Percentiles rank a stretch among this genome's conserved stretches.
Conservation (phyloP, 2,797 vertebrate species). For the Peromyscus nudipes region DNA sequence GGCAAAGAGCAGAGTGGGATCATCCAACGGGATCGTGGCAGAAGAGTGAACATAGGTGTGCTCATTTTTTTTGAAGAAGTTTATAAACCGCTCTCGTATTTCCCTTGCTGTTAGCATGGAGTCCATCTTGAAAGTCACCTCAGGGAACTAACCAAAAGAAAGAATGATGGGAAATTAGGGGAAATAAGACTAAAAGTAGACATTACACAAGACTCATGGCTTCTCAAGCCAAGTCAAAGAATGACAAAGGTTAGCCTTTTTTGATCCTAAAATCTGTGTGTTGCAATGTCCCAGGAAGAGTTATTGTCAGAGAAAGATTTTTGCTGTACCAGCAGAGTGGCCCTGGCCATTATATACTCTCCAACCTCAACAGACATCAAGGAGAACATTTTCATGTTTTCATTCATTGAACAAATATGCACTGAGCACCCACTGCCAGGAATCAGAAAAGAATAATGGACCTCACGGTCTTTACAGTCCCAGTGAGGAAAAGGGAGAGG, state of each 20-base stretch:
- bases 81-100: slow-evolving; percentile 97
- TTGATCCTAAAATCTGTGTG: slow-evolving; percentile 48
- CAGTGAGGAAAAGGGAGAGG: not conserved
- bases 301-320: not conserved
- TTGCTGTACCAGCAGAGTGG: not conserved
- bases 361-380: not conserved
- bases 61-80: slow-evolving; percentile 94
- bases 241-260: not conserved
- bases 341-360: not conserved
- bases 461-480: not conserved
- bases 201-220: slow-evolving; percentile 8
- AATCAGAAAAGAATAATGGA: slow-evolving; percentile 4
- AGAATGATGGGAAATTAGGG: not conserved
- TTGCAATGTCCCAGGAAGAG: slow-evolving; percentile 33
- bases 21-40: slow-evolving; percentile 95
- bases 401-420: slow-evolving; percentile 7
- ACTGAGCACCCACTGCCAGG: not conserved
- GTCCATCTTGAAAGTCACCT: slow-evolving; percentile 91
- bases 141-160: slow-evolving; percentile 57
- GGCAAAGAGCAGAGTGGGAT: slow-evolving; percentile 98
- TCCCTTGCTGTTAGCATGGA: slow-evolving; percentile 92
- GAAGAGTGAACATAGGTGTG: slow-evolving; percentile 98
- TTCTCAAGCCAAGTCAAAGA: slow-evolving; percentile 56
- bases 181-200: not conserved
- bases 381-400: not conserved